phyloP scores from a whole-genome alignment of 2,113 vertebrate genomes.

The Thinocorus orbignyianus region DNA sequence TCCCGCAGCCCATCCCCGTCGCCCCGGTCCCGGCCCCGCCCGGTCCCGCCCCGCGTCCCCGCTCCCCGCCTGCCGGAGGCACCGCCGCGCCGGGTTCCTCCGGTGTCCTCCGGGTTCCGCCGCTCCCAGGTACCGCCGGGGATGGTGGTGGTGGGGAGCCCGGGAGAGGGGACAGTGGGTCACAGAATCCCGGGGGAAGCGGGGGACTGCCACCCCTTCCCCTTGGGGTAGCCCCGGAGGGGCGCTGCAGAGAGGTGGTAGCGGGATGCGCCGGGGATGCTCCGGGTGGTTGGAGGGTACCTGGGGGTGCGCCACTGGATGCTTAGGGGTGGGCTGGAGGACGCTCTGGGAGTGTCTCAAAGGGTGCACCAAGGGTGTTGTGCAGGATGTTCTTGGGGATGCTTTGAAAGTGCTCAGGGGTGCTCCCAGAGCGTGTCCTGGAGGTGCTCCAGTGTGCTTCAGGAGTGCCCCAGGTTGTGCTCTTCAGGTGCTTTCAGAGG shows the following conservation, averaged over 20 bases:
- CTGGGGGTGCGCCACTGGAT: accelerated
- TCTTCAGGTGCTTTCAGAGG: background rate
- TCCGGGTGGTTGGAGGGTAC: background rate
- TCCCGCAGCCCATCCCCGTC: background rate
- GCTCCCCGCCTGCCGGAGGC: background rate
- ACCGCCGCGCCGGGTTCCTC: background rate
- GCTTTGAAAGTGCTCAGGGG: too few species aligned
- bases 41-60: background rate
- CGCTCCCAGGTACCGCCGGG: background rate
- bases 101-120: background rate
- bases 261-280: background rate
- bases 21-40: background rate
- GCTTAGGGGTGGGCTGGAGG: background rate
- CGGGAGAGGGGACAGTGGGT: background rate
- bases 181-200: background rate
- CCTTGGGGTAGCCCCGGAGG: background rate
- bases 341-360: background rate
- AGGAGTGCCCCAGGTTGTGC: background rate
- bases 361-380: background rate
- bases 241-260: background rate
- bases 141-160: background rate
- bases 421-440: too few species aligned
- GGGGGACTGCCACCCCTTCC: too few species aligned
- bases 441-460: too few species aligned
- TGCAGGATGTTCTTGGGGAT: too few species aligned